These are phyloP conservation scores for Horisme vitalbata DNA, from an alignment of 2,888 invertebrate species.

Conservation along the genomic window DNA sequence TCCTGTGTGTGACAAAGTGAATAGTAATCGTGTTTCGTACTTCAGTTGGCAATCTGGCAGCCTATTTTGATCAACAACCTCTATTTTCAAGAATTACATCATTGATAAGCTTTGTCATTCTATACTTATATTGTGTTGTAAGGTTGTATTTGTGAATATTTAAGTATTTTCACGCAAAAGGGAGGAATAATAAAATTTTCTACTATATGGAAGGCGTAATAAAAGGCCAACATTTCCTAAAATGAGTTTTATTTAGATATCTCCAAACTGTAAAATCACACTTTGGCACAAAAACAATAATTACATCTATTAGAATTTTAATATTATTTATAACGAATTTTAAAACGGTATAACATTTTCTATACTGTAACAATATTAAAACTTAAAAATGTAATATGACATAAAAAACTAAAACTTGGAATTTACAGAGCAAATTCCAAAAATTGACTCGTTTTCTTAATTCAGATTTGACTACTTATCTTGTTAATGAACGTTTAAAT, in stretches of 20 bases:
- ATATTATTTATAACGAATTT: constrained; percentile 50
- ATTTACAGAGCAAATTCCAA: constrained; percentile 42
- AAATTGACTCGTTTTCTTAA: constrained; percentile 63
- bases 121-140: not conserved
- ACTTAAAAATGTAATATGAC: constrained; percentile 32
- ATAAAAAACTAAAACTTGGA: no score
- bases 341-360: constrained; percentile 50
- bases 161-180: not conserved
- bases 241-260: constrained; percentile 54
- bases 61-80: constrained; percentile 7
- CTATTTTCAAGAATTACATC: constrained; percentile 3
- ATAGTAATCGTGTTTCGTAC: constrained; percentile 18
- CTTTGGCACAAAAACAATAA: constrained; percentile 63
- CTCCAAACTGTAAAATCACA: constrained; percentile 62
- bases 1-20: constrained; percentile 13
- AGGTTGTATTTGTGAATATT: not conserved
- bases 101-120: constrained; percentile 5
- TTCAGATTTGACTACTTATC: constrained; percentile 40
- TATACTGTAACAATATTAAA: constrained; percentile 45
- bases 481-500: constrained; percentile 27
- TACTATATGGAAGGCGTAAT: not conserved
- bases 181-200: not conserved
- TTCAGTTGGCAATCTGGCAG: constrained; percentile 21
- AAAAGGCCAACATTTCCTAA: constrained; percentile 38
- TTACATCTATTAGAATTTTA: constrained; percentile 21